Percentiles rank a stretch among this genome's conserved stretches.
phyloP scores from a whole-genome alignment of 2,888 invertebrate genomes.

The Diarsia rubi region DNA sequence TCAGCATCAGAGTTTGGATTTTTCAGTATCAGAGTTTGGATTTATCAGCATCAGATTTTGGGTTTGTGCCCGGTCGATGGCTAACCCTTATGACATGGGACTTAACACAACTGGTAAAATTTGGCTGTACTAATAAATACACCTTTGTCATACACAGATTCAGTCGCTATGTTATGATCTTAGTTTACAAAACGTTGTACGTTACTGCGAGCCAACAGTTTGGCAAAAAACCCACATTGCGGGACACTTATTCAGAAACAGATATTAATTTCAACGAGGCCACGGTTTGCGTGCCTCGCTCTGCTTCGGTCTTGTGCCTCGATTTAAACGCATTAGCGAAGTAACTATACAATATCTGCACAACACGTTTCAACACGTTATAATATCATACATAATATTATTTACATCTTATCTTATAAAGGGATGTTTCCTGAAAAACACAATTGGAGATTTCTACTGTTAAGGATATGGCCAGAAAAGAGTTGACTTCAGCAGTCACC shows the following conservation, averaged over 20 bases:
- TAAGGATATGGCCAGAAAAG: background rate
- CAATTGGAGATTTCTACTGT: background rate
- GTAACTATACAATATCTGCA: slow-evolving; percentile 58
- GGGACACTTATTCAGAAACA: slow-evolving; percentile 86
- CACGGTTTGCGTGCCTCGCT: slow-evolving; percentile 83
- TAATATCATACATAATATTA: too few relatives aligned
- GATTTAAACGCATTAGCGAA: slow-evolving; percentile 68
- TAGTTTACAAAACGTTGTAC: slow-evolving; percentile 46
- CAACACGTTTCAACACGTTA: too few relatives aligned
- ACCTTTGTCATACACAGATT: too few relatives aligned
- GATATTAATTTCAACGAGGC: slow-evolving; percentile 86
- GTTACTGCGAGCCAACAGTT: slow-evolving; percentile 56
- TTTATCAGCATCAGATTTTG: too few relatives aligned
- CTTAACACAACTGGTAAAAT: too few relatives aligned
- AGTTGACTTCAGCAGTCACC: background rate
- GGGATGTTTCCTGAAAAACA: too few relatives aligned
- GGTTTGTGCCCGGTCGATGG: too few relatives aligned
- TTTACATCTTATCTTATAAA: background rate
- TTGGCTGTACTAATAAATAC: too few relatives aligned
- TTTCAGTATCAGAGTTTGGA: too few relatives aligned
- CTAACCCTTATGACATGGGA: too few relatives aligned
- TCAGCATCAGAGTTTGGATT: too few relatives aligned
- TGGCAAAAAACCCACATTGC: slow-evolving; percentile 80
- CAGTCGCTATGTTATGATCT: too few relatives aligned
- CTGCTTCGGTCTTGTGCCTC: slow-evolving; percentile 66